Conservation (phyloP, 2,797 vertebrate genomes). For the Thamnophis elegans region DNA sequence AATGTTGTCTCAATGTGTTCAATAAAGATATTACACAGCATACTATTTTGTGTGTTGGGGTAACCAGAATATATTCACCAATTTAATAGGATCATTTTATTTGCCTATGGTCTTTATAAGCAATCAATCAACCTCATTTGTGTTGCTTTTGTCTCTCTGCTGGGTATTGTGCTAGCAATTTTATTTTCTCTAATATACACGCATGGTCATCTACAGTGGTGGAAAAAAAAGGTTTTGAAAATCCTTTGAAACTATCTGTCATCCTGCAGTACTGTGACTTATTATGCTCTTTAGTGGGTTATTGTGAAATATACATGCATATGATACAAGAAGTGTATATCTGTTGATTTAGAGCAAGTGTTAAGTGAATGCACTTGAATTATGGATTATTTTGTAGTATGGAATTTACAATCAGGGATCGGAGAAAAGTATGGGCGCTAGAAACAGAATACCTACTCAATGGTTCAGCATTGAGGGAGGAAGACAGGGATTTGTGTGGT, state of each 20-base stretch:
- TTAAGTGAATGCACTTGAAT: background rate
- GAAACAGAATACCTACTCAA: background rate
- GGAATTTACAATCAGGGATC: background rate
- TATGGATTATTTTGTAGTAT: background rate
- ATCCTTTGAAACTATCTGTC: background rate
- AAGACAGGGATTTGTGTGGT: background rate
- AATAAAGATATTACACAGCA: background rate
- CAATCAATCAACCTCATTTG: background rate
- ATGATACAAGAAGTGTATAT: background rate
- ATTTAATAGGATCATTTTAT: background rate
- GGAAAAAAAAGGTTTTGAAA: background rate
- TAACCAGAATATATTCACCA: background rate
- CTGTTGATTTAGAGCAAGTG: background rate
- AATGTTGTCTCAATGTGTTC: background rate
- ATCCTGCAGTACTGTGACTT: background rate
- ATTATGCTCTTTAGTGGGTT: background rate
- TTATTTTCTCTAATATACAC: background rate
- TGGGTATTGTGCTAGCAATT: background rate
- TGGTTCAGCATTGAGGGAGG: background rate
- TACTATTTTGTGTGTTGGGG: background rate
- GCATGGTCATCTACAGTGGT: background rate
- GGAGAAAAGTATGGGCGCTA: background rate
- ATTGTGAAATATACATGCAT: background rate
- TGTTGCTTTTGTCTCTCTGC: background rate
- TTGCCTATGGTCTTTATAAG: background rate